Conservation (phyloP, 2,797 vertebrate species). For the Chelidonichthys spinosus region DNA sequence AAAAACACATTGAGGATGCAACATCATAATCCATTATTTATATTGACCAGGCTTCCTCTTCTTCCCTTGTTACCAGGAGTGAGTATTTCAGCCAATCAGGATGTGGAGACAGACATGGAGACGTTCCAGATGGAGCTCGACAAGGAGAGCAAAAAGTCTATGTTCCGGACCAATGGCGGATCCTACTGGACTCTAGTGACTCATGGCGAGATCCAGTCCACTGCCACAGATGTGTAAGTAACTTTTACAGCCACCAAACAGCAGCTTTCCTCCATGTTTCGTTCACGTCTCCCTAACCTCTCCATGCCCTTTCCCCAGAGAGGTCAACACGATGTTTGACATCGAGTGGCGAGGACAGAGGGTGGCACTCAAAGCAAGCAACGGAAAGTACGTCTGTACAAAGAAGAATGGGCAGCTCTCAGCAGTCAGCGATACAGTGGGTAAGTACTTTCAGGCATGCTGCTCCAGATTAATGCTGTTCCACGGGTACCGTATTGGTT, state of each 20-base stretch:
- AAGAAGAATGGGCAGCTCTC: slow-evolving; percentile 97
- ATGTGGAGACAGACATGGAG: slow-evolving; percentile 94
- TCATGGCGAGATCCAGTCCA: slow-evolving; percentile 94
- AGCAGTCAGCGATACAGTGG: slow-evolving; percentile 90
- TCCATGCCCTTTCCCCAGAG: slow-evolving; percentile 73
- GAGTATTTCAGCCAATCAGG: slow-evolving; percentile 97
- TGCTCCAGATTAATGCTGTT: background rate
- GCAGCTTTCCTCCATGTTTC: background rate
- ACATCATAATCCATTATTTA: background rate
- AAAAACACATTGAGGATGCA: slow-evolving; percentile 29
- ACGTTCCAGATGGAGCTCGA: slow-evolving; percentile 98
- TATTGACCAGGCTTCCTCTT: slow-evolving; percentile 17
- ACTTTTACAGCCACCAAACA: slow-evolving; percentile 1
- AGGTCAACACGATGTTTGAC: slow-evolving; percentile 93
- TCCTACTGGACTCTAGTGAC: slow-evolving; percentile 95
- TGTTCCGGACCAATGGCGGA: slow-evolving; percentile 92
- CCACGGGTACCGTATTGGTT: background rate
- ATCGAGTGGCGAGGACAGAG: slow-evolving; percentile 92
- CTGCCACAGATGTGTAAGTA: slow-evolving; percentile 92
- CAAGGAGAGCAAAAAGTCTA: slow-evolving; percentile 91
- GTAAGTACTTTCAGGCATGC: slow-evolving; percentile 78
- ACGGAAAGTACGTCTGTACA: slow-evolving; percentile 94
- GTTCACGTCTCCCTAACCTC: background rate
- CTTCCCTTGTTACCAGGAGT: slow-evolving; percentile 83
- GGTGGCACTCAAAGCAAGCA: slow-evolving; percentile 92